These are phyloP conservation scores for Nanorana parkeri DNA, from an alignment of 2,113 vertebrate genomes.

Conservation along the genomic window DNA sequence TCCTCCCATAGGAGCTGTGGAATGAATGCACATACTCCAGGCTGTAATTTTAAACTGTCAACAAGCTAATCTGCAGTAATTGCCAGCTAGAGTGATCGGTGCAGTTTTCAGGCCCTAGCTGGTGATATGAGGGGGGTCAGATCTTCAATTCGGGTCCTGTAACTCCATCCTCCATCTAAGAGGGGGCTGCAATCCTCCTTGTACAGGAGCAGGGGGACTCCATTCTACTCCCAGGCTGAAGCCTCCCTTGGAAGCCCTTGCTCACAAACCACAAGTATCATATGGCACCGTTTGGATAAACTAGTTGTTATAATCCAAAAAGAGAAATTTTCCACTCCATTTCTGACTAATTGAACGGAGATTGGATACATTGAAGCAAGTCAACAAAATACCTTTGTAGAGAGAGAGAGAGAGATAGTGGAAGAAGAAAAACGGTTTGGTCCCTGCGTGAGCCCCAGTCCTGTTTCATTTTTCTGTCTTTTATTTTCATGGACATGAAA, in stretches of 20 bases:
- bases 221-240: neutral
- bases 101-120: slow-evolving; percentile 63
- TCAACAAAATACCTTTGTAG: slow-evolving; percentile 4
- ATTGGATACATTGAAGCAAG: slow-evolving; percentile 21
- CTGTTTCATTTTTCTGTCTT: no score
- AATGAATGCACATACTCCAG: slow-evolving; percentile 62
- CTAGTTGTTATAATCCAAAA: slow-evolving; percentile 31
- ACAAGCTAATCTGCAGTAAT: slow-evolving; percentile 77
- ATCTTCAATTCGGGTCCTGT: slow-evolving; percentile 42
- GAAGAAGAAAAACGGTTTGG: neutral
- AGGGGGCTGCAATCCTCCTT: neutral
- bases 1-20: slow-evolving; percentile 58
- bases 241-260: neutral
- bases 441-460: neutral
- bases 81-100: slow-evolving; percentile 74
- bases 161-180: slow-evolving; percentile 56
- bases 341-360: slow-evolving; percentile 55
- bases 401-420: neutral
- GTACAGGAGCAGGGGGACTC: neutral
- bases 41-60: slow-evolving; percentile 80
- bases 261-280: slow-evolving; percentile 27
- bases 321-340: slow-evolving; percentile 58
- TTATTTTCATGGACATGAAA: neutral
- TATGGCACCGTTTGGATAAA: slow-evolving; percentile 48
- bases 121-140: slow-evolving; percentile 67